Conservation (phyloP, 2,888 invertebrate genomes). For the Reticulitermes lucifugus region DNA sequence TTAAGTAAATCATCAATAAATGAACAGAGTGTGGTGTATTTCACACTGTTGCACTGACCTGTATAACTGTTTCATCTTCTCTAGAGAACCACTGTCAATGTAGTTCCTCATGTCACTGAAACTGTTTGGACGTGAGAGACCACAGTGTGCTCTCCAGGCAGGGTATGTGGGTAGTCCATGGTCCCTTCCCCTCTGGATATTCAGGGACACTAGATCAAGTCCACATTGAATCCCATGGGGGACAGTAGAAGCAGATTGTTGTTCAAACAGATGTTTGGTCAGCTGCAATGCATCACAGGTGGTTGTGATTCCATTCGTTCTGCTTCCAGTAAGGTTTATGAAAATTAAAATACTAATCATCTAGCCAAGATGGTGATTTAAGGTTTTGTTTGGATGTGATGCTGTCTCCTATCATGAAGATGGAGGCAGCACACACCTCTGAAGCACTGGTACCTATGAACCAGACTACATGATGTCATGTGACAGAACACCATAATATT, state of each 20-base stretch:
- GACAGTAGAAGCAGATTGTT: conserved; percentile 57
- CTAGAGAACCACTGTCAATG: conserved; percentile 74
- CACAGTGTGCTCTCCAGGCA: conserved; percentile 81
- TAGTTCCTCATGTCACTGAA: conserved; percentile 75
- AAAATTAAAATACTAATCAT: too few species aligned
- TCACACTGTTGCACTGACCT: conserved; percentile 63
- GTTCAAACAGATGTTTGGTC: conserved; percentile 77
- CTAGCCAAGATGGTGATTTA: too few species aligned
- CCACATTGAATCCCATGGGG: conserved; percentile 70
- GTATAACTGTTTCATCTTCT: conserved; percentile 74
- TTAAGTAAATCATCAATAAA: too few species aligned
- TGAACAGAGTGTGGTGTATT: background rate
- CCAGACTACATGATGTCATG: too few species aligned
- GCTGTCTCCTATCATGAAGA: too few species aligned
- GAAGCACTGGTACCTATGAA: too few species aligned
- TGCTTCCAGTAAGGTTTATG: too few species aligned
- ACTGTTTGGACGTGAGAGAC: conserved; percentile 69
- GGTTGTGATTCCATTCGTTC: too few species aligned
- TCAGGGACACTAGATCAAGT: conserved; percentile 86
- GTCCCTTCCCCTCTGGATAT: conserved; percentile 90
- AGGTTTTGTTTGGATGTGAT: too few species aligned
- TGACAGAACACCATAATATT: too few species aligned
- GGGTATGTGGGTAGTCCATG: conserved; percentile 87
- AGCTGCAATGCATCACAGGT: conserved; percentile 64
- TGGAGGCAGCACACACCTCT: too few species aligned